phyloP scores from a whole-genome alignment of 2,113 vertebrate species.

The Stigmatopora argus region DNA sequence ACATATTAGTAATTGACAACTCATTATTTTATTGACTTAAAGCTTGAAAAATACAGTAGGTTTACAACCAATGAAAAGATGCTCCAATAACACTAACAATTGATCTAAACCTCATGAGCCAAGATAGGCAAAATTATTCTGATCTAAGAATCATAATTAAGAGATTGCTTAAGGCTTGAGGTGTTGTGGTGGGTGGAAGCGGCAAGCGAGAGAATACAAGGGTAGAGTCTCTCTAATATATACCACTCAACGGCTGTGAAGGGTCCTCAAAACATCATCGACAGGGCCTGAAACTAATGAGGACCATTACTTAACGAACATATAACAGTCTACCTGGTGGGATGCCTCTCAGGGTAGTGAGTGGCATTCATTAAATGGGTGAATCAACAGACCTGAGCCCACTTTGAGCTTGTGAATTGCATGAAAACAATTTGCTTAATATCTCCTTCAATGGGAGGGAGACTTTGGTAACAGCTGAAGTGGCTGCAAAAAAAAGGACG shows the following conservation, averaged over 20 bases:
- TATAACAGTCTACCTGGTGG: constrained; percentile 39
- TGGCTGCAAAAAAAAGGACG: constrained; percentile 7
- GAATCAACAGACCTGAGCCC: constrained; percentile 34
- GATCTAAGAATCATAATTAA: constrained; percentile 61
- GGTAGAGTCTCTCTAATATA: constrained; percentile 33
- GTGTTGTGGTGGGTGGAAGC: constrained; percentile 36
- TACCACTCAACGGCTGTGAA: constrained; percentile 40
- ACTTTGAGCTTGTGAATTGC: constrained; percentile 41
- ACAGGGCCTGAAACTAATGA: constrained; percentile 30
- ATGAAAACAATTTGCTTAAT: constrained; percentile 36
- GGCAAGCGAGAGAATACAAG: constrained; percentile 38
- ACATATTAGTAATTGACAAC: background rate
- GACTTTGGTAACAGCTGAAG: constrained; percentile 6
- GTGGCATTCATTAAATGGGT: constrained; percentile 30
- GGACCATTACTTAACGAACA: constrained; percentile 44
- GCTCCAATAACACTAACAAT: background rate
- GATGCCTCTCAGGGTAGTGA: constrained; percentile 36
- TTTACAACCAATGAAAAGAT: background rate
- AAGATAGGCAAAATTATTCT: constrained; percentile 41
- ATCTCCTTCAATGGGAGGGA: constrained; percentile 46
- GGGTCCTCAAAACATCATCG: constrained; percentile 53
- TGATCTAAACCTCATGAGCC: background rate
- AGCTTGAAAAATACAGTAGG: no score
- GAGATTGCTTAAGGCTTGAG: constrained; percentile 49
- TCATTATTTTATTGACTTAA: background rate